phyloP scores from a whole-genome alignment of 1,140 invertebrate species.

The Galendromus occidentalis region DNA sequence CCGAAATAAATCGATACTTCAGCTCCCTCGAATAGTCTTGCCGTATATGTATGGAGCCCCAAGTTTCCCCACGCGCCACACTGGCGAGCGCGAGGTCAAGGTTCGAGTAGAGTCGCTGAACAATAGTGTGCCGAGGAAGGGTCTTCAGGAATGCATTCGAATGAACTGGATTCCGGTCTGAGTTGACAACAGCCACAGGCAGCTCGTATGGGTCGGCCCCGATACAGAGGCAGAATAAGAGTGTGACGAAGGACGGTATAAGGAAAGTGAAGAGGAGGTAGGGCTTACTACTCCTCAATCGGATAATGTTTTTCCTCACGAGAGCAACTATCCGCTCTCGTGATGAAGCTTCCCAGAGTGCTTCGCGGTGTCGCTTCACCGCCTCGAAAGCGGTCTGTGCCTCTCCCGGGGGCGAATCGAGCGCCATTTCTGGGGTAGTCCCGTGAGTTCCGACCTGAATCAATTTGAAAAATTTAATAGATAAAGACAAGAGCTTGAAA shows the following conservation, averaged over 20 bases:
- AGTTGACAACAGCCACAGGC: conserved; percentile 61
- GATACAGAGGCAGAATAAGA: conserved; percentile 80
- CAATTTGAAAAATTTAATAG: too few relatives aligned
- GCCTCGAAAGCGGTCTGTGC: too few relatives aligned
- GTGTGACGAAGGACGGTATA: conserved; percentile 74
- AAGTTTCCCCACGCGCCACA: conserved; percentile 49
- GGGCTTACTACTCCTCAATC: conserved; percentile 77
- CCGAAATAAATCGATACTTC: conserved; percentile 40
- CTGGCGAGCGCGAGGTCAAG: conserved; percentile 43
- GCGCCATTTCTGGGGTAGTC: too few relatives aligned
- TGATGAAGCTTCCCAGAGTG: too few relatives aligned
- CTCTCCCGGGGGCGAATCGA: too few relatives aligned
- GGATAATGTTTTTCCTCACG: conserved; percentile 73
- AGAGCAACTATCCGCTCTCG: conserved; percentile 48
- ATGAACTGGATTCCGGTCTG: conserved; percentile 37
- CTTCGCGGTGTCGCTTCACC: too few relatives aligned
- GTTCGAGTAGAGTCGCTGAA: conserved; percentile 43
- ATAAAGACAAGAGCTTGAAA: too few relatives aligned
- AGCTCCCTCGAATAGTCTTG: conserved; percentile 64
- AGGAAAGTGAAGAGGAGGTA: conserved; percentile 79
- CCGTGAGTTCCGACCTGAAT: too few relatives aligned
- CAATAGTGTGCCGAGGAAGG: conserved; percentile 7
- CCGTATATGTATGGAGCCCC: conserved; percentile 64
- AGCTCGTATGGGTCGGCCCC: conserved; percentile 68
- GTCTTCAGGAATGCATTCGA: neutral